Base-by-base conservation (phyloP, 2,113 vertebrate species). In the Zosterops hypoxanthus region DNA sequence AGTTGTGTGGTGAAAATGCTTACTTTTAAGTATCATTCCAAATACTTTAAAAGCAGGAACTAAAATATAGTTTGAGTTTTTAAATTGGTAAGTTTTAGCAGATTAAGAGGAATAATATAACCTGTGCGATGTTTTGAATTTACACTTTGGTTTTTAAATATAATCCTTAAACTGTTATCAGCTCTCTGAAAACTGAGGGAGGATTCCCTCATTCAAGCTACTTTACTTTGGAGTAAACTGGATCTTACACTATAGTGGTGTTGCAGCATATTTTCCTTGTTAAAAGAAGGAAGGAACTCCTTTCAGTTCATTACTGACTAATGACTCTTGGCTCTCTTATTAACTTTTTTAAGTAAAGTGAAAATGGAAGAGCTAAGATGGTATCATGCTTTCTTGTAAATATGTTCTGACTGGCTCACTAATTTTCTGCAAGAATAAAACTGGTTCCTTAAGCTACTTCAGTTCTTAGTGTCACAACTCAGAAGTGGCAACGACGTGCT, bases 381-480 rank as follows among this genome's bases (percentile, higher is more conserved):
- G 55, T 76, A 33, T 90, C 31, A 1, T 88, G 64, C 52, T 88
- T 93, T 93, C 90, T 86, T 81, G 90, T 95, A 91, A 95, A 89
- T 87, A 39, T 26, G 2, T 93, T 95, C 77, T 5, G 5, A 12
- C 24, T 86, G 63, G 68, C 76, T 88, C 82, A 29, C 64, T 75
- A 8, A n/a, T 82, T 77, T 86, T 92, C 65, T 66, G 25, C 56
- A 76, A 49, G 66, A 69, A 28, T 81, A 29, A n/a, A 95, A 86
- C 29, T 33, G 6, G 13, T 66, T 52, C 36, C 25, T 92, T 63
- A 42, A 80, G 66, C 22, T 46, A 6, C n/a, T 72, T 85, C 36
- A 59, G 23, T 71, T 79, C 76, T 69, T 78, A 73, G 63, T 88
- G 19, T 75, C 33, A 14, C 25, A 22, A 33, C 44, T 91, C 55